Conservation (phyloP, 1,140 invertebrate species). For the Caenorhabditis elegans region DNA sequence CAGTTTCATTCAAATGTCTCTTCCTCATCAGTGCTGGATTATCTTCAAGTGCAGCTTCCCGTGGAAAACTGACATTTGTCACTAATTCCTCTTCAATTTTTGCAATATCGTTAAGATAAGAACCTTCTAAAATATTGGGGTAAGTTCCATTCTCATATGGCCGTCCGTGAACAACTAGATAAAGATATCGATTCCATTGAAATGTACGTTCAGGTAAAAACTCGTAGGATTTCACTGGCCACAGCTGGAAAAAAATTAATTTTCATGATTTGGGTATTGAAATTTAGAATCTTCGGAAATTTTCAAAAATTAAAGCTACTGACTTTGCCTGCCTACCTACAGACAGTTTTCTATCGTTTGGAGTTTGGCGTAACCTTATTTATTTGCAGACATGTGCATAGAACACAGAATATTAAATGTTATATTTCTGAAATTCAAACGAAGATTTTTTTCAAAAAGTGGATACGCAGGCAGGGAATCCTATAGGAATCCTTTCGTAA, state of each 20-base stretch:
- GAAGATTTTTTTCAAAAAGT: too few relatives aligned
- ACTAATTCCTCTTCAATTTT: conserved; percentile 49
- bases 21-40: conserved; percentile 50
- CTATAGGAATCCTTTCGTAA: too few relatives aligned
- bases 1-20: conserved; percentile 52
- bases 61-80: conserved; percentile 58
- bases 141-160: conserved; percentile 49
- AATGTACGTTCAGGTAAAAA: conserved; percentile 64
- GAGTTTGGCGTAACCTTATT: too few relatives aligned
- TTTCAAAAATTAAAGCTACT: too few relatives aligned
- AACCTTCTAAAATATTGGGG: conserved; percentile 59
- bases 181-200: conserved; percentile 63
- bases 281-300: too few relatives aligned
- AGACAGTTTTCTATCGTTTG: too few relatives aligned
- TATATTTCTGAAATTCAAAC: too few relatives aligned
- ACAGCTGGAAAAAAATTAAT: conserved; percentile 54
- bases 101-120: background rate
- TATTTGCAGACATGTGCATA: too few relatives aligned
- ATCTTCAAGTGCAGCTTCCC: conserved; percentile 53
- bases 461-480: too few relatives aligned
- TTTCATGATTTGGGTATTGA: background rate
- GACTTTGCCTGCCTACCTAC: too few relatives aligned
- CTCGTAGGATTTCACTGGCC: conserved; percentile 60
- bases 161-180: conserved; percentile 62
- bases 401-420: too few relatives aligned